Conservation (phyloP, 2,888 invertebrate genomes). For the Leptinotarsa rubiginosa region DNA sequence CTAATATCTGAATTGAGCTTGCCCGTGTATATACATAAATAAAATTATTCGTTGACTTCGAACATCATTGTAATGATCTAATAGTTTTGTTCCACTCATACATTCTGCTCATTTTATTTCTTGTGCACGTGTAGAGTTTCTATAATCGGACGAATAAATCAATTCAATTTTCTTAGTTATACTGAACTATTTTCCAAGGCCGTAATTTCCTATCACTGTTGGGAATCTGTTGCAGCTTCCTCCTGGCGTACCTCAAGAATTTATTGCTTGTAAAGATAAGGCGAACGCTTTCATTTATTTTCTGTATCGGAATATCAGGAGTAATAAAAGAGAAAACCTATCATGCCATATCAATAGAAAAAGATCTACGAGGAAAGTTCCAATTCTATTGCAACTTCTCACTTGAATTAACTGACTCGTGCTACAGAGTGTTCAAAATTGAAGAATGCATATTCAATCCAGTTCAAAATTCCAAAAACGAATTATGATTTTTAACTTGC, state of each 20-base stretch:
- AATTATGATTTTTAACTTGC: no score
- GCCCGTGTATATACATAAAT: no score
- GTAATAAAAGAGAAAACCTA: not conserved
- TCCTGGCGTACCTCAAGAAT: constrained; percentile 14
- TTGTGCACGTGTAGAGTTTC: not conserved
- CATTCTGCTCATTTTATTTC: no score
- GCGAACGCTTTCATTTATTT: constrained; percentile 13
- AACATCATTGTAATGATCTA: no score
- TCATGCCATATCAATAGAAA: not conserved
- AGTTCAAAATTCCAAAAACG: no score
- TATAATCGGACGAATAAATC: not conserved
- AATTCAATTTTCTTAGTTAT: not conserved
- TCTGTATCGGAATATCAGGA: constrained; percentile 7
- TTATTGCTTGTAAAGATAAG: constrained; percentile 19
- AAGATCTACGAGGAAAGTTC: not conserved
- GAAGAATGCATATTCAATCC: no score
- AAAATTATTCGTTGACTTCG: no score
- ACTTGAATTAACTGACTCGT: no score
- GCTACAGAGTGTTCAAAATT: no score
- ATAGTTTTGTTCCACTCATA: no score
- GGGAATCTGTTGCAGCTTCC: constrained; percentile 12
- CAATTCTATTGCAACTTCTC: no score
- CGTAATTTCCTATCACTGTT: constrained; percentile 5
- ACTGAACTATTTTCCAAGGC: constrained; percentile 18
- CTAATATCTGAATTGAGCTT: no score